Evolutionary conservation across 2,113 vertebrate genomes (phyloP).

Genomic region (Oenanthe oenanthe): DNA sequence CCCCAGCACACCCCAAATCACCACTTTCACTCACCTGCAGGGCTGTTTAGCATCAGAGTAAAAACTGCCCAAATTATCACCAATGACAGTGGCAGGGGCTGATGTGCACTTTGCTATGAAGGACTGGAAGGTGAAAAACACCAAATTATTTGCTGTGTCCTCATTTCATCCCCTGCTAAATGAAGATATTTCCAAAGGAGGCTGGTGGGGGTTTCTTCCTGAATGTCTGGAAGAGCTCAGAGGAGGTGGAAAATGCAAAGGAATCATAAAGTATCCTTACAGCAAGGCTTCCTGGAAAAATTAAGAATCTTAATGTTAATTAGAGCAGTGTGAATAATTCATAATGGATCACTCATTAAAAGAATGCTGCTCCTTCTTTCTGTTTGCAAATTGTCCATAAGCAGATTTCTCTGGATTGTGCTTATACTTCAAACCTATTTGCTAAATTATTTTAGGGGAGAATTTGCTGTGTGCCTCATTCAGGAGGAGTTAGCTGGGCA

Average conservation of each 20-base stretch:
- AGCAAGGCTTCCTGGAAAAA: conserved; percentile 12
- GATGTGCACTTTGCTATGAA: background rate
- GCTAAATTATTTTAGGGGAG: conserved; percentile 23
- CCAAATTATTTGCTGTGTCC: background rate
- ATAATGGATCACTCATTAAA: background rate
- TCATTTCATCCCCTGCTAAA: background rate
- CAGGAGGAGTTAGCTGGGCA: background rate
- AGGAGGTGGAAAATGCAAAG: background rate
- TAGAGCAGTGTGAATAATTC: conserved; percentile 57
- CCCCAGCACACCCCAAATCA: background rate
- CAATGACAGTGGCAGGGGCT: background rate
- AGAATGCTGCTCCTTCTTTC: conserved; percentile 10
- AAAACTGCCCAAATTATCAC: background rate
- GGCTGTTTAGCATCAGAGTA: background rate
- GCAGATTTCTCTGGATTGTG: conserved; percentile 44
- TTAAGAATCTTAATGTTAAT: conserved; percentile 34
- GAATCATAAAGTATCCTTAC: background rate
- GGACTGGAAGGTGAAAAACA: background rate
- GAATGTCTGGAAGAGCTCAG: background rate
- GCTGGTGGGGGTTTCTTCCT: background rate
- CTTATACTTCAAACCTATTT: conserved; percentile 33
- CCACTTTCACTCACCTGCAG: conserved; percentile 3
- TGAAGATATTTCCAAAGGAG: background rate
- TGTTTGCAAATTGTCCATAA: conserved; percentile 45
- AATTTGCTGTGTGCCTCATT: background rate